Conservation (phyloP, 2,888 invertebrate genomes). For the Heteropelma amictum region DNA sequence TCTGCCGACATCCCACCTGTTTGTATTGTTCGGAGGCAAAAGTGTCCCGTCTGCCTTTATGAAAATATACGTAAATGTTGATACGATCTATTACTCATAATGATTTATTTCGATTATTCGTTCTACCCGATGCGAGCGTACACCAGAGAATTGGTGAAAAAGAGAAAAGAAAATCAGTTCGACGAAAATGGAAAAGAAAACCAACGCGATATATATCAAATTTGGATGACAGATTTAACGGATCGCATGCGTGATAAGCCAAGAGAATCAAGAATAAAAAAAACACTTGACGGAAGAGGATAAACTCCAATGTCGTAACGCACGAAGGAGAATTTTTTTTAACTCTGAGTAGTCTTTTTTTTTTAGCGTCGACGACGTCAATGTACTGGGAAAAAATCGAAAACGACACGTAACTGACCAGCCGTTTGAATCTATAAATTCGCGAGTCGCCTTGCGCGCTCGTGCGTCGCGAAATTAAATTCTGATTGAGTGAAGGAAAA, state of each 20-base stretch:
- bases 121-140: conserved; percentile 37
- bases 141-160: not conserved
- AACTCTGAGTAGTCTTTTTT: conserved; percentile 1
- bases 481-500: conserved; percentile 60
- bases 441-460: conserved; percentile 74
- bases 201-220: not conserved
- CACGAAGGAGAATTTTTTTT: not conserved
- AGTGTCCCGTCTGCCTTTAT: conserved; percentile 54
- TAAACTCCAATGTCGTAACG: conserved; percentile 33
- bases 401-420: conserved; percentile 63
- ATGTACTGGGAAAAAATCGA: conserved; percentile 27
- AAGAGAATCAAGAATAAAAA: conserved; percentile 28
- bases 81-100: conserved; percentile 53
- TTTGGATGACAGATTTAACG: conserved; percentile 42
- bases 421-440: conserved; percentile 65
- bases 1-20: conserved; percentile 44
- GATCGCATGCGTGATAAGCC: conserved; percentile 37
- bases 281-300: conserved; percentile 10
- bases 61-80: conserved; percentile 56
- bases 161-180: conserved; percentile 9
- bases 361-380: conserved; percentile 17
- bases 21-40: conserved; percentile 53
- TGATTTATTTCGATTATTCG: conserved; percentile 44
- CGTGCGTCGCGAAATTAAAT: conserved; percentile 75
- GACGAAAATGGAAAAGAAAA: conserved; percentile 3